A percentile compares a stretch with the other conserved stretches of the same genome.
Evolutionary conservation across 2,797 vertebrate genomes (phyloP).

Genomic region (Myiothlypis chrysogaster): DNA sequence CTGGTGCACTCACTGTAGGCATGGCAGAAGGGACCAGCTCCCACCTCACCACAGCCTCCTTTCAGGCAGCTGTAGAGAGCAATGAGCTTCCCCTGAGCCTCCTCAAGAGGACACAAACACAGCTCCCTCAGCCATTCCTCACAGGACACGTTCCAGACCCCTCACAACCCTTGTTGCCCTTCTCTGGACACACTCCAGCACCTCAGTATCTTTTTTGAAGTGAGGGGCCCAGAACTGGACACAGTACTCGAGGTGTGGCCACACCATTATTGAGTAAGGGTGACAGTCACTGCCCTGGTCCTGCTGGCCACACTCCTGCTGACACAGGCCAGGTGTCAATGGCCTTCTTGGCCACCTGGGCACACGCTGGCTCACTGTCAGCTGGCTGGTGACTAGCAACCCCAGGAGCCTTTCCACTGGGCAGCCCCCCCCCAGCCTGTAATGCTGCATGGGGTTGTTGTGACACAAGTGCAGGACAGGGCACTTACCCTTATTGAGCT

Average conservation of each 20-base stretch:
- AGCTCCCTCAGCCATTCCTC: neutral
- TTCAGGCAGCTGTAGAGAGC: neutral
- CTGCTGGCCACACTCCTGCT: neutral
- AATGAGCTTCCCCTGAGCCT: neutral
- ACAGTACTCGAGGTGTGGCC: rapidly evolving
- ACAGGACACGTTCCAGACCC: neutral
- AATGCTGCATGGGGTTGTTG: neutral
- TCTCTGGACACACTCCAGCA: neutral
- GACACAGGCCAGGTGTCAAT: neutral
- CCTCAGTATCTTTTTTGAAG: neutral
- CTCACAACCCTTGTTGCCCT: rapidly evolving
- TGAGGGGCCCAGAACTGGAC: neutral
- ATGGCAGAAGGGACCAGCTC: neutral
- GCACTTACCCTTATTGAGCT: neutral
- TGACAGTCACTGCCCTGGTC: neutral
- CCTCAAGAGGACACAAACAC: neutral
- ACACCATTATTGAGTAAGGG: neutral
- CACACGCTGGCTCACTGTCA: neutral
- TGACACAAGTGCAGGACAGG: neutral
- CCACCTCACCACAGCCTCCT: neutral
- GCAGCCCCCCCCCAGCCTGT: neutral
- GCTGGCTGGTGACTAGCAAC: neutral
- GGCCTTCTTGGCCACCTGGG: neutral
- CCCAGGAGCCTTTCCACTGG: neutral
- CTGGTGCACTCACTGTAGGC: neutral